Conservation (phyloP, 2,888 invertebrate species). For the Antheraea yamamai region DNA sequence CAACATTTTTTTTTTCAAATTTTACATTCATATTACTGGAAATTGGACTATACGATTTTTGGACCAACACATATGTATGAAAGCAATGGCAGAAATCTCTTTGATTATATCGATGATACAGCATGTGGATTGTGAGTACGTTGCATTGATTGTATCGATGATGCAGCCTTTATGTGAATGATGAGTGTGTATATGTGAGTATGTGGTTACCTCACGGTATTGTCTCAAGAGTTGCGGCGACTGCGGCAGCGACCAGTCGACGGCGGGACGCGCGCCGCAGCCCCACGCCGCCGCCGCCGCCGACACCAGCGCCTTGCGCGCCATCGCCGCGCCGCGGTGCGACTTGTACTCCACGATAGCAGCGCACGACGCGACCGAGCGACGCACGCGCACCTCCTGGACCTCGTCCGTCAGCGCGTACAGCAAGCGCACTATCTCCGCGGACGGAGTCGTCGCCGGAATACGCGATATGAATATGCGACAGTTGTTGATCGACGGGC, state of each 20-base stretch:
- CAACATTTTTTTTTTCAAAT: too few relatives aligned
- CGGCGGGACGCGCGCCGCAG: constrained; percentile 70
- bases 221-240: constrained; percentile 71
- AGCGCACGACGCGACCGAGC: constrained; percentile 76
- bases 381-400: constrained; percentile 73
- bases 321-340: constrained; percentile 85
- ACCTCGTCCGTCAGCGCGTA: constrained; percentile 77
- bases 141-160: too few relatives aligned
- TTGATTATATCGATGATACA: too few relatives aligned
- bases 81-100: too few relatives aligned
- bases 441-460: constrained; percentile 81
- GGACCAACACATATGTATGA: too few relatives aligned
- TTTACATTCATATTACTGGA: too few relatives aligned
- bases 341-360: constrained; percentile 88
- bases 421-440: constrained; percentile 83
- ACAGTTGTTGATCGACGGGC: constrained; percentile 89
- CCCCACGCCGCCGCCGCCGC: constrained; percentile 78
- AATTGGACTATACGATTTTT: too few relatives aligned
- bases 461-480: constrained; percentile 85
- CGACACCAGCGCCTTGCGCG: constrained; percentile 77
- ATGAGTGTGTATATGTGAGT: neutral
- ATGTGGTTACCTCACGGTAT: constrained; percentile 67
- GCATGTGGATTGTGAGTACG: too few relatives aligned
- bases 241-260: constrained; percentile 77
- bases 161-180: too few relatives aligned